Percentiles rank a stretch among this genome's conserved stretches.
Conservation (phyloP, 2,797 vertebrate species). For the Acanthornis magna region DNA sequence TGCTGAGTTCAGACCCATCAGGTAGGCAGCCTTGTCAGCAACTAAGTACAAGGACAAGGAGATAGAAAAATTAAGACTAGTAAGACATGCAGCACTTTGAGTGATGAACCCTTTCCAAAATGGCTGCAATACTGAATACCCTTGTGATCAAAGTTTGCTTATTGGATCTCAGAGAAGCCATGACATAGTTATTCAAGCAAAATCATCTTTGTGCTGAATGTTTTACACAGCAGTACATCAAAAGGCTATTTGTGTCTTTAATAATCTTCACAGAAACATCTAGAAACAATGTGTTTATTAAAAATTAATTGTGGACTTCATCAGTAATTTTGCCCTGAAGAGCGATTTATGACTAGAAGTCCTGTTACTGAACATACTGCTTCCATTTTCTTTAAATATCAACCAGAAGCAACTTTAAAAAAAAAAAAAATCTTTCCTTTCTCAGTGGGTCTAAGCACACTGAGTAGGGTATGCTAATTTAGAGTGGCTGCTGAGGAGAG, state of each 20-base stretch:
- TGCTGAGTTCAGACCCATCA: constrained; percentile 84
- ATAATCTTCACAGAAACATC: neutral
- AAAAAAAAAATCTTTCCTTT: neutral
- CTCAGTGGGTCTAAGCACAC: neutral
- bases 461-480: neutral
- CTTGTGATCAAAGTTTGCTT: neutral
- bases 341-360: neutral
- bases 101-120: neutral
- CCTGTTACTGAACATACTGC: neutral
- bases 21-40: constrained; percentile 73
- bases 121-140: neutral
- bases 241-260: neutral
- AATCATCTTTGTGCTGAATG: neutral
- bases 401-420: neutral
- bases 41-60: constrained; percentile 60
- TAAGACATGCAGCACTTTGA: neutral
- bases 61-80: neutral
- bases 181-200: neutral
- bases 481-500: neutral
- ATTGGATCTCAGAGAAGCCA: neutral
- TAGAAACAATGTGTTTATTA: neutral
- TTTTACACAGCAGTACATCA: neutral
- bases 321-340: neutral
- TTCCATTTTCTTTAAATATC: neutral
- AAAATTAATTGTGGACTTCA: neutral